phyloP scores from a whole-genome alignment of 2,797 vertebrate genomes.

The Otolemur crassicaudatus region DNA sequence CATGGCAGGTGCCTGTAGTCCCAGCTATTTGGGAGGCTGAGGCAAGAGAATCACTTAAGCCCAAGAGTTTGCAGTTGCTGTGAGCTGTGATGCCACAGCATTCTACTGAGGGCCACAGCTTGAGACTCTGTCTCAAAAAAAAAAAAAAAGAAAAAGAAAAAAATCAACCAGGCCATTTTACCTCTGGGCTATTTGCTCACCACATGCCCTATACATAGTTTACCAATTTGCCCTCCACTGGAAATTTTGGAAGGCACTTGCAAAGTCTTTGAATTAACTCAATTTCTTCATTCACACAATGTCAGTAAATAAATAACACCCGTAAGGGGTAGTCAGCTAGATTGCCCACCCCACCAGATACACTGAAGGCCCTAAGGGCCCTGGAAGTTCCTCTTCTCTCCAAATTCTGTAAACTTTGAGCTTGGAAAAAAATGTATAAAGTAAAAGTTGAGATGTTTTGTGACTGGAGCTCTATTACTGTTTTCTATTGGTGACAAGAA shows the following conservation, averaged over 20 bases:
- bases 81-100: too few relatives aligned
- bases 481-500: conserved; percentile 62
- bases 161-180: not conserved
- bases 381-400: not conserved
- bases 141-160: too few relatives aligned
- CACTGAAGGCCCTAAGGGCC: not conserved
- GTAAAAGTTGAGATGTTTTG: not conserved
- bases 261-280: not conserved
- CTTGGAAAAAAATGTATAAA: not conserved
- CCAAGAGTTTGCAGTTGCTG: too few relatives aligned
- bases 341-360: not conserved
- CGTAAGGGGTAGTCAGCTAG: not conserved
- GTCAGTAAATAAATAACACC: not conserved
- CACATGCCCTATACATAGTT: not conserved
- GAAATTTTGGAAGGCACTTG: conserved; percentile 1
- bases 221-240: not conserved
- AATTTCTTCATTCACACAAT: not conserved
- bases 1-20: too few relatives aligned
- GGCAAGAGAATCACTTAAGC: too few relatives aligned
- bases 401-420: not conserved
- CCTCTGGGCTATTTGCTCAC: not conserved
- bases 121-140: too few relatives aligned
- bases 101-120: too few relatives aligned
- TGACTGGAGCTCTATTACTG: not conserved
- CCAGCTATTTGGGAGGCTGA: too few relatives aligned